Conservation (phyloP, 2,888 invertebrate species). For the Drosophila macrospina region DNA sequence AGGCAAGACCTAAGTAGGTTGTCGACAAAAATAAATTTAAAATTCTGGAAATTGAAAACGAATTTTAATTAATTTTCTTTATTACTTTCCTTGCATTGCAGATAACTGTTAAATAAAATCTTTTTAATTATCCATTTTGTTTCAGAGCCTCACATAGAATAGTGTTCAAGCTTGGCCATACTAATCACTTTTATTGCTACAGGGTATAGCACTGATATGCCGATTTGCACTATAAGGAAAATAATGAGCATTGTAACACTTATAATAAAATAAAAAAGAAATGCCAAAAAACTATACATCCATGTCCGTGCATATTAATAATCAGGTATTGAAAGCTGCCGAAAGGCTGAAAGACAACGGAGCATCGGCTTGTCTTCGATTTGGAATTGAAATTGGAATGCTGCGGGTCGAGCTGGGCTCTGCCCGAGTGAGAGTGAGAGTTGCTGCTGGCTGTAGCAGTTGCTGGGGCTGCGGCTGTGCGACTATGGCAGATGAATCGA, state of each 20-base stretch:
- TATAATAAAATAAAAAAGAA: neutral
- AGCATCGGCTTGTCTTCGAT: constrained; percentile 19
- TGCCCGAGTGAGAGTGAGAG: constrained; percentile 60
- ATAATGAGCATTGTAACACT: constrained; percentile 5
- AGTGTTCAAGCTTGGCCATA: neutral
- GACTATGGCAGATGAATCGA: constrained; percentile 53
- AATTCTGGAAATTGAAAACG: too few species aligned
- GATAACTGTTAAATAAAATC: too few species aligned
- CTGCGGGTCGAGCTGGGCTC: constrained; percentile 54
- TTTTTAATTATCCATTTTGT: too few species aligned
- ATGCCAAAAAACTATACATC: constrained; percentile 1
- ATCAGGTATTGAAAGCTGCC: constrained; percentile 42
- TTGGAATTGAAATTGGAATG: constrained; percentile 48
- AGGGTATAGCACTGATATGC: neutral
- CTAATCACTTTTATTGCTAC: too few species aligned
- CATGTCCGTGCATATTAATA: constrained; percentile 61
- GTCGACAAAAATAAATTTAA: too few species aligned
- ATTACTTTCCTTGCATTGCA: too few species aligned
- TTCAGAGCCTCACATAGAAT: too few species aligned
- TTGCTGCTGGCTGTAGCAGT: constrained; percentile 27
- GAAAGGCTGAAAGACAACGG: constrained; percentile 48
- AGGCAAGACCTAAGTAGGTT: too few species aligned
- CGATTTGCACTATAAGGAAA: neutral
- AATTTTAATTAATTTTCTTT: too few species aligned
- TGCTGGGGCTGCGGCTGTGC: too few species aligned